Percentiles rank a stretch among this genome's conserved stretches.
phyloP scores from a whole-genome alignment of 2,113 vertebrate genomes.

The Bujurquina vittata region DNA sequence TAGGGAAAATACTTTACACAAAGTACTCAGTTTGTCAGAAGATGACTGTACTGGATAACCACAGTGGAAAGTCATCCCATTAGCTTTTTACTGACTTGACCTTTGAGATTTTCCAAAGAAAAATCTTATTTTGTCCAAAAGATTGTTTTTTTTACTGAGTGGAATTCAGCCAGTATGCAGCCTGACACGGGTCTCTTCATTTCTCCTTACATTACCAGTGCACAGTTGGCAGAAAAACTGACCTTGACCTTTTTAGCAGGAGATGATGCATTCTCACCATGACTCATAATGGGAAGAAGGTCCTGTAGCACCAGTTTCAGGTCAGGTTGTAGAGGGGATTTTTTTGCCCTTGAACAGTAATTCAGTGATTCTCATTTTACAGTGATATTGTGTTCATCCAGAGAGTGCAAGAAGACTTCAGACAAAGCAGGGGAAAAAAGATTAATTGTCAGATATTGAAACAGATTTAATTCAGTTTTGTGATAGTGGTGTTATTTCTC shows the following conservation, averaged over 20 bases:
- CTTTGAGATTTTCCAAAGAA: background rate
- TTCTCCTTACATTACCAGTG: slow-evolving; percentile 9
- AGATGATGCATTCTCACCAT: slow-evolving; percentile 48
- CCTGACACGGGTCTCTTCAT: slow-evolving; percentile 8
- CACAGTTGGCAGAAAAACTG: slow-evolving; percentile 34
- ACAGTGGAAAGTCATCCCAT: background rate
- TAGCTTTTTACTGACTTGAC: background rate
- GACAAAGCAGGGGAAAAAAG: background rate
- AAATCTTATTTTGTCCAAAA: background rate
- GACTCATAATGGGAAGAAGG: slow-evolving; percentile 43
- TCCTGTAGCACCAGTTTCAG: slow-evolving; percentile 15
- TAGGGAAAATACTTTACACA: background rate
- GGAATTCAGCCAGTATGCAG: background rate
- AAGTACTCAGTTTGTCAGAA: background rate
- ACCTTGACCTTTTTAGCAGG: slow-evolving; percentile 50
- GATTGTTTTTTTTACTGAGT: background rate
- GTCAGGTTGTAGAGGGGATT: background rate
- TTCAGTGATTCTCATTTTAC: slow-evolving; percentile 14
- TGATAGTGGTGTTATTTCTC: background rate
- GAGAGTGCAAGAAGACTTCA: background rate
- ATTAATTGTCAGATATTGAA: background rate
- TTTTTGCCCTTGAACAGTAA: slow-evolving; percentile 26
- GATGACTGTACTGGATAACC: background rate
- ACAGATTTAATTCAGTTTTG: slow-evolving; percentile 10
- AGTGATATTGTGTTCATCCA: background rate